Conservation (phyloP, 2,888 invertebrate genomes). For the Baronia brevicornis region DNA sequence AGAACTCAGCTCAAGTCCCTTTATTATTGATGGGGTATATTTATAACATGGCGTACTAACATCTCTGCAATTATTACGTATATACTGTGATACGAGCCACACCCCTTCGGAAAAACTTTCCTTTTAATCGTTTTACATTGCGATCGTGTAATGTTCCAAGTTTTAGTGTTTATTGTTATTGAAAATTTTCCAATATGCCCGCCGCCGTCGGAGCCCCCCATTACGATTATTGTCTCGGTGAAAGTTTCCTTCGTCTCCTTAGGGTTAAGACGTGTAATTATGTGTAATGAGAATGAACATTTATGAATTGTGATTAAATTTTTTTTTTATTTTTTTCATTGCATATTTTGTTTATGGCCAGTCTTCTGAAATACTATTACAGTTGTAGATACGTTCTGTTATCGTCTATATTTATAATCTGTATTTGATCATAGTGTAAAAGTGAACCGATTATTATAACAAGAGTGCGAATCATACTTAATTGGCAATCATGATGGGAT, state of each 20-base stretch:
- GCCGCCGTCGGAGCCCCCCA: constrained; percentile 12
- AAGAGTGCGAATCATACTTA: not conserved
- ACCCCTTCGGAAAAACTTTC: constrained; percentile 66
- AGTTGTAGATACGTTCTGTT: no score
- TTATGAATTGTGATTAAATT: not conserved
- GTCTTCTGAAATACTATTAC: no score
- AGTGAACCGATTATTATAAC: not conserved
- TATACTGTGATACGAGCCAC: constrained; percentile 29
- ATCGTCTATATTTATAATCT: no score
- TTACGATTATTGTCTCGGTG: constrained; percentile 13
- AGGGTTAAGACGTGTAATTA: constrained; percentile 3
- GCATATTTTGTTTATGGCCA: constrained; percentile 1
- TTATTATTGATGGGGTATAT: no score
- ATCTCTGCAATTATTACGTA: constrained; percentile 32
- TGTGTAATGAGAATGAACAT: not conserved
- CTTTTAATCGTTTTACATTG: constrained; percentile 65
- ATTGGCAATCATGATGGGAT: no score
- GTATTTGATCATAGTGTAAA: no score
- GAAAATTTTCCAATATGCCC: constrained; percentile 40
- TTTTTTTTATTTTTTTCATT: constrained; percentile 5
- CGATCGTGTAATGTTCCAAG: constrained; percentile 58
- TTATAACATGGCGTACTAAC: no score
- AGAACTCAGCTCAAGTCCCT: no score
- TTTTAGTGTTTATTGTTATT: constrained; percentile 45
- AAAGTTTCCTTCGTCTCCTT: constrained; percentile 1